phyloP scores from a whole-genome alignment of 1,140 invertebrate species.

The Hylaeus volcanicus region DNA sequence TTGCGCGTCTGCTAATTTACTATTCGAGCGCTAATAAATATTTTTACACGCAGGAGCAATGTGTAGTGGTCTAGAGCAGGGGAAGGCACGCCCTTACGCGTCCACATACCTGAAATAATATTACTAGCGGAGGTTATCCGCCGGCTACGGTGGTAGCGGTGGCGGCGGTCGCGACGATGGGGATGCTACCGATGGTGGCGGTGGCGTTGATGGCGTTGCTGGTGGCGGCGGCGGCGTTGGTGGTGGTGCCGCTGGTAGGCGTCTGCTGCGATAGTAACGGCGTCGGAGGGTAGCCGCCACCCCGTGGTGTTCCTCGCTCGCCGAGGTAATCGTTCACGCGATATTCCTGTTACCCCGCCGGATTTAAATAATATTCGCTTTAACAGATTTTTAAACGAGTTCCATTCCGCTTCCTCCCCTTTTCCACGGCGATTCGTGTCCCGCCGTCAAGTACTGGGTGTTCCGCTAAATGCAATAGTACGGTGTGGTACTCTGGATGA shows the following conservation, averaged over 20 bases:
- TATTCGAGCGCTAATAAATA: too few species aligned
- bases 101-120: slow-evolving; percentile 64
- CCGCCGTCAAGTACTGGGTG: slow-evolving; percentile 18
- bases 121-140: slow-evolving; percentile 60
- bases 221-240: slow-evolving; percentile 9
- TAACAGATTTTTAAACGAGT: slow-evolving; percentile 68
- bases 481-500: neutral
- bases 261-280: slow-evolving; percentile 34
- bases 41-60: too few species aligned
- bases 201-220: slow-evolving; percentile 46
- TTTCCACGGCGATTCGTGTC: slow-evolving; percentile 62
- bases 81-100: neutral
- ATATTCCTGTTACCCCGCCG: slow-evolving; percentile 60
- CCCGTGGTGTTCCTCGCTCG: slow-evolving; percentile 16
- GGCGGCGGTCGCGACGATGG: slow-evolving; percentile 27
- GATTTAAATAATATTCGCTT: slow-evolving; percentile 71
- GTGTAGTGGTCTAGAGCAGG: neutral
- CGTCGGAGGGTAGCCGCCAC: slow-evolving; percentile 10
- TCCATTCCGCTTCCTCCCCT: slow-evolving; percentile 61
- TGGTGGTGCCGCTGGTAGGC: slow-evolving; percentile 1
- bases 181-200: slow-evolving; percentile 38
- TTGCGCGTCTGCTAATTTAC: too few species aligned
- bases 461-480: too few species aligned
- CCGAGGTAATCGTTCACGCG: slow-evolving; percentile 61
- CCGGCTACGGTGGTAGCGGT: slow-evolving; percentile 32